Conservation (phyloP, 2,888 invertebrate genomes). For the Caenorhabditis sinica region DNA sequence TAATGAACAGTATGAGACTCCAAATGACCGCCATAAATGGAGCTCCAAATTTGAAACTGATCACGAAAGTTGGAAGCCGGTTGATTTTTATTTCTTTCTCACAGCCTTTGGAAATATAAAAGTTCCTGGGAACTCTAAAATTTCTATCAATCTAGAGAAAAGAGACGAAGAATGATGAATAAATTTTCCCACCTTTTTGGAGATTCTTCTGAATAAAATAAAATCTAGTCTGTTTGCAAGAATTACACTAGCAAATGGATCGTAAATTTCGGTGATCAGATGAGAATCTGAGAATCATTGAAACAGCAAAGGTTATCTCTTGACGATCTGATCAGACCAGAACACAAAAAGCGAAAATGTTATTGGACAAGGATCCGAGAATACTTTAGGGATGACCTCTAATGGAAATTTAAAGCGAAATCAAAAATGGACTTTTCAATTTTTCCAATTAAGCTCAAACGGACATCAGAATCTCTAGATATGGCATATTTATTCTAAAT, state of each 20-base stretch:
- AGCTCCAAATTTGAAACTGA: too few species aligned
- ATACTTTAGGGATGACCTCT: neutral
- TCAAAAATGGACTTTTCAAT: too few species aligned
- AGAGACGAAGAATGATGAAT: neutral
- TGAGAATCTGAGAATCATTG: conserved; percentile 26
- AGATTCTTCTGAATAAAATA: neutral
- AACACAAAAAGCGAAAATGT: conserved; percentile 5
- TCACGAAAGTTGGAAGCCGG: neutral
- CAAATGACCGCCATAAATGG: too few species aligned
- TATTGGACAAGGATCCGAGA: neutral
- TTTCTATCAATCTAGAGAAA: neutral
- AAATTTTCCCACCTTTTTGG: neutral
- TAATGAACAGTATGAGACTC: too few species aligned
- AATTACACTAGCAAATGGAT: neutral
- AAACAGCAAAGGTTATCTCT: conserved; percentile 15
- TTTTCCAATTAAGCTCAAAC: neutral
- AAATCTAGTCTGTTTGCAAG: conserved; percentile 15
- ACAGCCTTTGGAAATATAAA: neutral
- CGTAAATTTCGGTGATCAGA: conserved; percentile 25
- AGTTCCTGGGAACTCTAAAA: neutral
- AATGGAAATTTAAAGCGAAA: too few species aligned
- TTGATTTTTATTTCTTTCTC: conserved; percentile 3
- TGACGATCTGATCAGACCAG: conserved; percentile 3
- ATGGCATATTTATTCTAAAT: neutral
- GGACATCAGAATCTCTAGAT: neutral